Percentiles rank a stretch among this genome's conserved stretches.
Evolutionary conservation across 2,797 vertebrate species (phyloP).

Genomic region (Eulemur rubriventer): DNA sequence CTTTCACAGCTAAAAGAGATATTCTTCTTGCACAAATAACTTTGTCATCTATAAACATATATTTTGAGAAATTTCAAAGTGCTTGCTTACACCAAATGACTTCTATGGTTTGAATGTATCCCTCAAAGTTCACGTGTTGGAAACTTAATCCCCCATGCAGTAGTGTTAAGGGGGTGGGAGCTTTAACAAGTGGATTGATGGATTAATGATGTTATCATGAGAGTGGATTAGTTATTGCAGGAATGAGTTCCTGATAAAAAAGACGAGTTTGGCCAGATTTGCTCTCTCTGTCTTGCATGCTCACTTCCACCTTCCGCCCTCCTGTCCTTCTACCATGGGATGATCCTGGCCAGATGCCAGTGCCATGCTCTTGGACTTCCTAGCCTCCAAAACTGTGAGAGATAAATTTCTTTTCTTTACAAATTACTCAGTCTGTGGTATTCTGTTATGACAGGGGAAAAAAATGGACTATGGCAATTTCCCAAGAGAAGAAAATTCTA

Average conservation of each 20-base stretch:
- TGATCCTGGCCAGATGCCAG: neutral
- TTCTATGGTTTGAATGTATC: neutral
- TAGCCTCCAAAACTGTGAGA: neutral
- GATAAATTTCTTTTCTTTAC: neutral
- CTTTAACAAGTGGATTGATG: neutral
- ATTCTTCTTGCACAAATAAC: neutral
- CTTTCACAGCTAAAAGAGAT: neutral
- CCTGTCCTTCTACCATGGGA: neutral
- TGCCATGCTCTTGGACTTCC: neutral
- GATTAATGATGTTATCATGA: neutral
- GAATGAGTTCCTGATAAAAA: neutral
- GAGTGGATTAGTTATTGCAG: neutral
- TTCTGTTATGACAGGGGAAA: neutral
- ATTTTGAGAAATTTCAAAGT: slow-evolving; percentile 3
- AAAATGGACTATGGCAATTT: neutral
- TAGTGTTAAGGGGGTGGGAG: neutral
- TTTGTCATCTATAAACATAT: neutral
- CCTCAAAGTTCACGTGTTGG: neutral
- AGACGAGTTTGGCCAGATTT: neutral
- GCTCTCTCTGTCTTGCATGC: neutral
- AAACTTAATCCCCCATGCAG: neutral
- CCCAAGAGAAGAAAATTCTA: neutral
- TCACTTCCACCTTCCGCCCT: neutral
- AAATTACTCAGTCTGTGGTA: neutral
- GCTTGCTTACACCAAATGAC: neutral